A percentile compares a stretch with the other conserved stretches of the same genome.
Conservation (phyloP, 2,888 invertebrate genomes). For the Caenorhabditis japonica region DNA sequence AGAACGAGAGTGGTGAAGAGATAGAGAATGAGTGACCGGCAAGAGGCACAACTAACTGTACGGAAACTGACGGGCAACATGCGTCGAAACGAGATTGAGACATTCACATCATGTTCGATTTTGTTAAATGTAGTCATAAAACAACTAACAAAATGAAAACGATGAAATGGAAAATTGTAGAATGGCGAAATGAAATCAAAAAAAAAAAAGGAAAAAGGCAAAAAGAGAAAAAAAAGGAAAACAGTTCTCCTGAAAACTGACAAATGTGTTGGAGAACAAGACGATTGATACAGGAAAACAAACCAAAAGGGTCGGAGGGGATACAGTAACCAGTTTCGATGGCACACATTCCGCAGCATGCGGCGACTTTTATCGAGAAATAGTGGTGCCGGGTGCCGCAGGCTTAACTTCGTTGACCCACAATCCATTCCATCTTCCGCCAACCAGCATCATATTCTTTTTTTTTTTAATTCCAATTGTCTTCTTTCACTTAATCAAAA, state of each 20-base stretch:
- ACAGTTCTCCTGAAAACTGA: neutral
- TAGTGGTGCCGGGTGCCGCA: slow-evolving; percentile 47
- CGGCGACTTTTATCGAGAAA: slow-evolving; percentile 39
- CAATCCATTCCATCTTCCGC: slow-evolving; percentile 36
- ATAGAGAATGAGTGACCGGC: slow-evolving; percentile 49
- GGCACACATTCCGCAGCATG: slow-evolving; percentile 52
- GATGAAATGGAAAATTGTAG: no score
- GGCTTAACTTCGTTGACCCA: slow-evolving; percentile 50
- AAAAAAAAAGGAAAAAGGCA: neutral
- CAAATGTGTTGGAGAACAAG: neutral
- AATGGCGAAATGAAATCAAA: neutral
- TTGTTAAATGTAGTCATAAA: slow-evolving; percentile 29
- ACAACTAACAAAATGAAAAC: slow-evolving; percentile 26
- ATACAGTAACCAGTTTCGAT: slow-evolving; percentile 53
- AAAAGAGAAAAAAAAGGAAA: neutral
- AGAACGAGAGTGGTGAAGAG: slow-evolving; percentile 47
- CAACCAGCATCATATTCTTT: slow-evolving; percentile 45
- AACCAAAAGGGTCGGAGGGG: slow-evolving; percentile 15
- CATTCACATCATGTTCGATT: slow-evolving; percentile 43
- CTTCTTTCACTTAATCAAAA: slow-evolving; percentile 19
- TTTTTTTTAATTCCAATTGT: no score
- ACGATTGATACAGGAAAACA: slow-evolving; percentile 20
- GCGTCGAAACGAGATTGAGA: slow-evolving; percentile 50
- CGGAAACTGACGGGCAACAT: slow-evolving; percentile 38
- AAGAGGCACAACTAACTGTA: slow-evolving; percentile 41